Percentiles rank a stretch among this genome's conserved stretches.
phyloP scores from a whole-genome alignment of 2,888 invertebrate genomes.

The Glaucopsyche alexis region DNA sequence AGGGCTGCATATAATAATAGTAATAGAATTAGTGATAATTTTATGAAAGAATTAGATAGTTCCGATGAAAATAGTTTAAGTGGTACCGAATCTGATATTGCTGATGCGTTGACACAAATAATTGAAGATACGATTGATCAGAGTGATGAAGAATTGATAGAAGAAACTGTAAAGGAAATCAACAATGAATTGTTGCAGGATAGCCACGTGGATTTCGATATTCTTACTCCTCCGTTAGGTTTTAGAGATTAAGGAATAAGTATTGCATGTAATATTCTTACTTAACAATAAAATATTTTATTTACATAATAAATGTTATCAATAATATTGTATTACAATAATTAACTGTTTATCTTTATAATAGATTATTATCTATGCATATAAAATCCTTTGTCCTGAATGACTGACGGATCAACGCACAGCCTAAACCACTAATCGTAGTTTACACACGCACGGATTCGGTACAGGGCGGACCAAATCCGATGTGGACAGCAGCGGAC shows the following conservation, averaged over 20 bases:
- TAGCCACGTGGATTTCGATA: conserved; percentile 46
- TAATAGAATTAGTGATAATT: conserved; percentile 46
- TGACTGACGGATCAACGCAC: no score
- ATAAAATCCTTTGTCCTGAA: no score
- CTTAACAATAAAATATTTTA: no score
- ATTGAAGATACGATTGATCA: conserved; percentile 50
- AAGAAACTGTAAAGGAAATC: conserved; percentile 61
- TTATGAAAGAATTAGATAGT: conserved; percentile 42
- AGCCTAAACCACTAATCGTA: no score
- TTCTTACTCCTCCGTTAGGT: conserved; percentile 60
- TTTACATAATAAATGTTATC: no score
- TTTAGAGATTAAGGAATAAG: conserved; percentile 50
- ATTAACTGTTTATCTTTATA: no score
- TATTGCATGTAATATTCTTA: conserved; percentile 2
- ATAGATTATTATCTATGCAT: no score
- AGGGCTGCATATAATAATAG: conserved; percentile 29
- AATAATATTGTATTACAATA: no score
- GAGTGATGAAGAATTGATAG: conserved; percentile 55
- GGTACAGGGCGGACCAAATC: no score
- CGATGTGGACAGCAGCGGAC: no score
- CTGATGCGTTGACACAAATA: conserved; percentile 64
- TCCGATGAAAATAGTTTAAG: conserved; percentile 20
- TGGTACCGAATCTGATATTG: conserved; percentile 47
- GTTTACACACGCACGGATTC: no score
- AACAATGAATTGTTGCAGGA: conserved; percentile 48